phyloP scores from a whole-genome alignment of 2,797 vertebrate genomes.

The Coregonus sp. region DNA sequence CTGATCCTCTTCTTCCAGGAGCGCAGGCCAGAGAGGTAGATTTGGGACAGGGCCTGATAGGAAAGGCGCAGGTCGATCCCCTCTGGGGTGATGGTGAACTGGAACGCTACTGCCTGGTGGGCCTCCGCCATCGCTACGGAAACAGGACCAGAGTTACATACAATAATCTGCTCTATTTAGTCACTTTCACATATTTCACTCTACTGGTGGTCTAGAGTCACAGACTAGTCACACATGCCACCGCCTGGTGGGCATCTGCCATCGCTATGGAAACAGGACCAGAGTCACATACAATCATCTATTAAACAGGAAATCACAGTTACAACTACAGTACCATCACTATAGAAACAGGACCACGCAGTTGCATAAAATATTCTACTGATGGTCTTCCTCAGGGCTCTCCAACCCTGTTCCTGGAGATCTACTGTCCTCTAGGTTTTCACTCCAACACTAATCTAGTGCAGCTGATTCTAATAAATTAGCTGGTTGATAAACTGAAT shows the following conservation, averaged over 20 bases:
- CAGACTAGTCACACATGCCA: constrained; percentile 56
- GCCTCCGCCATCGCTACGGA: constrained; percentile 77
- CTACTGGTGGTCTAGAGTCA: no score
- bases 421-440: no score
- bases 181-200: no score
- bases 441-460: no score
- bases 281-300: not conserved
- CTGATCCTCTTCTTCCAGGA: constrained; percentile 81
- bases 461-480: no score
- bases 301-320: not conserved
- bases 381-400: no score
- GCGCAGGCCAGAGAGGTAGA: constrained; percentile 74
- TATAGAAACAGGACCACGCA: not conserved
- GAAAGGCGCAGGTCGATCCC: constrained; percentile 80
- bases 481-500: no score
- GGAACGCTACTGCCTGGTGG: constrained; percentile 82
- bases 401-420: no score
- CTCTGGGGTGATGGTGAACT: constrained; percentile 82
- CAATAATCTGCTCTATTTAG: not conserved
- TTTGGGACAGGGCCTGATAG: constrained; percentile 78
- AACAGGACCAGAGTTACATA: constrained; percentile 22
- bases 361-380: not conserved
- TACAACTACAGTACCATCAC: not conserved
- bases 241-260: constrained; percentile 82
- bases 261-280: constrained; percentile 57